Evolutionary conservation across 2,888 invertebrate species (phyloP), one percentile per base, ranked within the genome.

Genomic region (Clunio marinus): DNA sequence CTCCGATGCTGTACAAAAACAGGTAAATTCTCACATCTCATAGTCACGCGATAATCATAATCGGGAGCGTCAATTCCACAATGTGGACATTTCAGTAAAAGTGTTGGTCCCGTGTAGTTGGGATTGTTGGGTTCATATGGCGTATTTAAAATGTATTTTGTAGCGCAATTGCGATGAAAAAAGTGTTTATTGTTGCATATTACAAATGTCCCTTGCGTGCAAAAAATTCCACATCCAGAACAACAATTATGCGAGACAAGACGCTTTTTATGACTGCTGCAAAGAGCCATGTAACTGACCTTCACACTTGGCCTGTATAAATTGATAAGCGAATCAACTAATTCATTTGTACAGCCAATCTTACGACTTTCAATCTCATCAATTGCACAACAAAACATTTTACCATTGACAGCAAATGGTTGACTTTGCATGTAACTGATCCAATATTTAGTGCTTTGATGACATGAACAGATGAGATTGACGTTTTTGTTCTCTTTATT

Each of bases 211-310:
- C 95, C 95, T 84, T 93, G 92, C 4, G 93, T 88, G 76, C 95
- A 95, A 77, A 93, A 96, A 65, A 92, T 80, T 4, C 95, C 91
- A 78, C 96, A 96, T 1, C 88, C 87, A 0, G 94, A 90, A 75
- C 95, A 96, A 77, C 93, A 93, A 77, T 93, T 91, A 78, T 96
- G 96, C 37, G 84, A 79, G 13, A 84, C 79, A 70, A 95, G 80
- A 70, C 93, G 84, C 73, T 87, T 85, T 70, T 85, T 83, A 77
- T 96, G 96, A 73, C 87, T 83, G 60, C 84, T 83, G 76, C 96
- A 96, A 24, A 91, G 81, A 17, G 91, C 84, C 76, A 89, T 83
- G 77, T 88, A 94, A 8, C 93, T 91, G 63, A 92, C 86, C 55
- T 88, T 81, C 2, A 84, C 83, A 25, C 90, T 89, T 5, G 89